Base-by-base conservation (phyloP, 2,888 invertebrate species). In the Mantis religiosa region DNA sequence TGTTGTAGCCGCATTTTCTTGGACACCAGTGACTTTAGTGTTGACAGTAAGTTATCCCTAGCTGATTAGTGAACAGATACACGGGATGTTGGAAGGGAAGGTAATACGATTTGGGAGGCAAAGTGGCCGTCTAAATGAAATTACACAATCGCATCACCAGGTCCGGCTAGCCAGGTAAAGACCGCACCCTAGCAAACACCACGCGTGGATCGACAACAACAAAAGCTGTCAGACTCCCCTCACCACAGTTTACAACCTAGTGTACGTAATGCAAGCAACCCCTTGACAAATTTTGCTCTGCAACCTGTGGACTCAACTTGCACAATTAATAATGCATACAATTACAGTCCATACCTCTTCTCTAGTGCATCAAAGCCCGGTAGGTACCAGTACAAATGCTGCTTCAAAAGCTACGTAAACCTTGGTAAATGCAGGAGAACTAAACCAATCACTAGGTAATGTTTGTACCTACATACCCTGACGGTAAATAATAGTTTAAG, bases 51-150 rank as follows among this genome's bases (percentile, higher is more conserved):
- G 54, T 20, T 71, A 71, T 20, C 54, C 54, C 54, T 20, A 3
- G 20, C 54, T 86, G 81, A 28, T 86, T 86, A 41, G 81, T 28
- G 86, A 71, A 86, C 25, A 86, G 86, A 81, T 71, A 71, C 54
- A 20, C 54, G 54, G 54, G 54, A 25, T 20, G 15, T 15, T 25
- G 15, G 54, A 25, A 71, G 54, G 54, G 54, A 71, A 4, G 54
- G 86, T 87, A 87, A 87, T 83, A 83, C 47, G 87, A 87, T 87
- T 87, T 87, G 47, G 54, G 83, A 82, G 28, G 83, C 87, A 87
- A 87, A 87, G 82, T 87, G 87, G 87, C 41, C 83, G 83, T 47
- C 54, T 83, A 87, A 87, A 87, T 83, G 83, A 82, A 87, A 87
- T 87, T 87, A 87, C 83, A 87, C 87, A 87, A 87, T 87, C 86